Base-by-base conservation (phyloP, 2,113 vertebrate species). In the Hippolais icterina region DNA sequence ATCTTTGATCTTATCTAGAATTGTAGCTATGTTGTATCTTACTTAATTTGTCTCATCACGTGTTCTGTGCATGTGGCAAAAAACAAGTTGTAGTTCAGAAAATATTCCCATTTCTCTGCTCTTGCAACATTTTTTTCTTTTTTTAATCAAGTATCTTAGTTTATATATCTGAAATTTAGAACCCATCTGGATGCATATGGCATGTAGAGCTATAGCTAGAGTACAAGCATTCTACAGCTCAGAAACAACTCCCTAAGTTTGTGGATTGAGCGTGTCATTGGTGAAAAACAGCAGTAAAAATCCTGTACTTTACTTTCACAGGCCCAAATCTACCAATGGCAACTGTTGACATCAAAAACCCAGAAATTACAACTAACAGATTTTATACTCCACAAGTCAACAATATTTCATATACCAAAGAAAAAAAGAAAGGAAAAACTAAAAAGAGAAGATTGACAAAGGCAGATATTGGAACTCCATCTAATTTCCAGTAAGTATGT, bases 281-380 rank as follows among this genome's bases (percentile, higher is more conserved):
- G 69, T 92, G 87, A 87, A 94, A 68, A 47, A 64, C 7, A 23
- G 1, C 33, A 52, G 14, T 91, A 59, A 91, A 93, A 87, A 31
- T 65, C 16, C 57, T 50, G 7, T 92, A 35, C 63, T 39, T 75
- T 71, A 33, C 90, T 50, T 89, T 91, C 87, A 44, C 90, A 99
- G 99, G 99, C 94, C 99, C 99, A 56, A 98, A 98, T 97, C 98
- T 99, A 94, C 99, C 98, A 91, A 99, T 99, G 98, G 99, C 99
- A 97, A 99, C 99, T 41, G 99, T 99, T 97, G 99, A 99, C 97
- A 99, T 99, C 95, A 99, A 99, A 98, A 99, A 99, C 96, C 99
- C 99, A 46, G 99, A 99, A 98, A 99, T 99, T 90, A 99, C 98
- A 97, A 99, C 98, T 91, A 98, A 98, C 93, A 98, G 99, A 89